phyloP scores from a whole-genome alignment of 2,797 vertebrate genomes.

The Kryptolebias ocellatus region DNA sequence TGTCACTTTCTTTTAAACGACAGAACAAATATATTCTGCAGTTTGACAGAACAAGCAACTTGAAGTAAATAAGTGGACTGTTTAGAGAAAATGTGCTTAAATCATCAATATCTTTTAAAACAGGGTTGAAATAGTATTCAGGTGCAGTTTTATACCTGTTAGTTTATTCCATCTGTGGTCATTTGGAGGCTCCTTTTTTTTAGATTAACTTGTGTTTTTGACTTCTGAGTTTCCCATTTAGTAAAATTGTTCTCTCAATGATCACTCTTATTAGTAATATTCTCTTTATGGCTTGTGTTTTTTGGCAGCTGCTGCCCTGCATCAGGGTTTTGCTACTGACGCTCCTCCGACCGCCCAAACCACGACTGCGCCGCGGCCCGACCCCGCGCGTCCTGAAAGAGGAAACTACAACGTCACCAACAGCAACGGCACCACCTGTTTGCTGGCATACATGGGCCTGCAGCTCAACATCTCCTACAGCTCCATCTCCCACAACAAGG shows the following conservation, averaged over 20 bases:
- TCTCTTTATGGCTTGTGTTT: neutral
- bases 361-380: constrained; percentile 57
- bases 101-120: too few relatives aligned
- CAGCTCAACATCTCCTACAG: constrained; percentile 89
- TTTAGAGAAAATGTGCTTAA: too few relatives aligned
- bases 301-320: constrained; percentile 3
- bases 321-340: neutral
- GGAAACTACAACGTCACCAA: constrained; percentile 82
- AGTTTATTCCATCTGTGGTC: too few relatives aligned
- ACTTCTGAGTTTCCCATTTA: too few relatives aligned
- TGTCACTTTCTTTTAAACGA: neutral
- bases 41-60: neutral
- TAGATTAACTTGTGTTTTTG: too few relatives aligned
- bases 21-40: neutral
- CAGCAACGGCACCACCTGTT: constrained; percentile 70
- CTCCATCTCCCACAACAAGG: constrained; percentile 74
- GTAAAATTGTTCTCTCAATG: too few relatives aligned
- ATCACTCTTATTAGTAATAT: too few relatives aligned
- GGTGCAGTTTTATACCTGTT: too few relatives aligned
- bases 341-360: constrained; percentile 42
- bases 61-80: too few relatives aligned
- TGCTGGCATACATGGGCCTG: constrained; percentile 84
- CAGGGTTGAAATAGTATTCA: too few relatives aligned
- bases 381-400: constrained; percentile 74
- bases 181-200: too few relatives aligned